Evolutionary conservation across 2,888 invertebrate species (phyloP), one percentile per base, ranked within the genome.

Genomic region (Odontothrips loti): DNA sequence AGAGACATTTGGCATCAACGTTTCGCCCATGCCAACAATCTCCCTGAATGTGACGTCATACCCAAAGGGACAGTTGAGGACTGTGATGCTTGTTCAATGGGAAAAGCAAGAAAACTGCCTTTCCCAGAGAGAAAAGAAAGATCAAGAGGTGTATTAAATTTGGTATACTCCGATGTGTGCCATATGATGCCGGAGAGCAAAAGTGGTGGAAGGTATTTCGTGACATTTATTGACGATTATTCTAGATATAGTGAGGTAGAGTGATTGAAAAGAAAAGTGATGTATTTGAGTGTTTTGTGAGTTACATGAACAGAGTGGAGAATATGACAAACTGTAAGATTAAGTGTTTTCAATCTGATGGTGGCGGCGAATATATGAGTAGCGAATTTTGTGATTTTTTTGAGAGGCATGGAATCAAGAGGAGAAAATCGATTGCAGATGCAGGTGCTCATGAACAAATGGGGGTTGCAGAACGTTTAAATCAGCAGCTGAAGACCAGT

Each of bases 361-460:
- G 23, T 48, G 80, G 80, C 10, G 23, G 23, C 20, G 80, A 80
- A 51, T 80, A 48, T 48, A 6, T 51, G 2, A 47, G 17, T 10
- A 20, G 10, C 15, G n/a, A 80, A 63, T 80, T 80, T 20, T n/a
- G 17, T 2, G 20, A 47, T 1, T 80, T 20, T 1, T 23, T 80
- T 12, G 20, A 80, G 51, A 1, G 23, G 4, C 15, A 1, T 34
- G 80, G 80, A 15, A 80, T 80, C 20, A 11, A 63, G 12, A 20
- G 23, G 9, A 43, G 48, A 48, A 2, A 63, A 1, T 82, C 84
- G 0, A 82, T 84, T 2, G 81, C 85, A 0, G 82, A 85, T 2
- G 81, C 85, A 20, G n/a, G n/a, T n/a, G 85, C 84, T 0, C 85
- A 85, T 0, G 84, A 86, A 68, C 85, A 85, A 23, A 86, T 86